Base-by-base conservation (phyloP, 2,888 invertebrate genomes). In the Orthonychiurus folsomi region DNA sequence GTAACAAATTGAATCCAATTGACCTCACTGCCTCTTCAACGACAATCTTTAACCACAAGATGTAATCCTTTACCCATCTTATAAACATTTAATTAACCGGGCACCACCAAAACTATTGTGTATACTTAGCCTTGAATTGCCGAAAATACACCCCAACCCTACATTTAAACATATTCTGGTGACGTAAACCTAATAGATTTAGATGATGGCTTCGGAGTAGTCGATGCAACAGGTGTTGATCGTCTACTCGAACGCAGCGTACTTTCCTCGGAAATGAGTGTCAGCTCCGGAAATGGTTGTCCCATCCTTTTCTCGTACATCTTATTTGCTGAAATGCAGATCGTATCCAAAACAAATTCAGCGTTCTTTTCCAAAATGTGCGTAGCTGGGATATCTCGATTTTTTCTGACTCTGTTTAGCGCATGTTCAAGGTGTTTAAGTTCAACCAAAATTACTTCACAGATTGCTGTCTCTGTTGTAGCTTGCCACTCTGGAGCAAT, bases 361-460 rank as follows among this genome's bases (percentile, higher is more conserved):
- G 81, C 84, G 80, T 87, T 87, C 78, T 85, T 85, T 75, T 81
- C 79, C 72, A 84, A 79, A 73, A 84, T 79, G 66, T 79, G 74
- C 59, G 74, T 73, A 76, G 82, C 84, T 77, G 85, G 83, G 61
- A 77, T 76, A 55, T 80, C 76, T 67, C 80, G 80, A 62, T 81
- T 80, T 74, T 79, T 81, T 24, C 78, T 67, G 1, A 68, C 68
- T 21, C 66, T 63, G 60, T 82, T 81, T 50, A 85, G 76, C 75
- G 69, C 67, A 53, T 67, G 63, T 60, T 82, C 82, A 48, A 85
- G 77, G 75, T 86, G 84, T 74, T 81, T 82, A 60, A 91, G 79
- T 76, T 92, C 87, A 26, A 86, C 83, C 67, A 84, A 84, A 76
- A 90, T 86, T 60, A 91, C 85, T 60, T 85, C 84, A 73, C 83